Conservation (phyloP, 2,888 invertebrate species). For the Tryphoninae sp. region DNA sequence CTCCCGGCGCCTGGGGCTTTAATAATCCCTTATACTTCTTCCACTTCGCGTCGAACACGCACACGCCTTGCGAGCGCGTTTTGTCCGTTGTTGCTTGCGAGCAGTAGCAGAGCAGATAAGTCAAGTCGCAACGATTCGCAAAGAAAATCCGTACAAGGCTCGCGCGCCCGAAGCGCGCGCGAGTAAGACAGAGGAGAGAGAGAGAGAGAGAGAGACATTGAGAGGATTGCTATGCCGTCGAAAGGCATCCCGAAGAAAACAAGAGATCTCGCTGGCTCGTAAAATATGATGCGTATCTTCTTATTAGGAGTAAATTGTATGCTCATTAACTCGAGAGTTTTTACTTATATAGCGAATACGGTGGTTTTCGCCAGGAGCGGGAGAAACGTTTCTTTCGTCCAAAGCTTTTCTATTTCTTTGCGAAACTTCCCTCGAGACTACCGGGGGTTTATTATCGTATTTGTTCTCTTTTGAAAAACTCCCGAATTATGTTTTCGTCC, state of each 20-base stretch:
- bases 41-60: constrained; percentile 17
- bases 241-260: constrained; percentile 39
- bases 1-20: constrained; percentile 48
- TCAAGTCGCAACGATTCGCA: constrained; percentile 41
- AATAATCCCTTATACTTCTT: constrained; percentile 48
- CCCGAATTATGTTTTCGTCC: not conserved
- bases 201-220: constrained; percentile 14
- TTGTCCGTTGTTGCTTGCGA: constrained; percentile 32
- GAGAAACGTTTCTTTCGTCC: constrained; percentile 36
- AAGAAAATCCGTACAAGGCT: constrained; percentile 61
- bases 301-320: constrained; percentile 79
- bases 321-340: constrained; percentile 73
- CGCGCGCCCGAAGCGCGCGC: constrained; percentile 24
- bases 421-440: not conserved
- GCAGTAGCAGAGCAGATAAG: constrained; percentile 23
- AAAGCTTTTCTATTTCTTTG: constrained; percentile 24
- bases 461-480: not conserved
- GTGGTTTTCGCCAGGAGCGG: not conserved
- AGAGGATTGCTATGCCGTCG: constrained; percentile 6
- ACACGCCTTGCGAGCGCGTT: constrained; percentile 35
- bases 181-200: constrained; percentile 26
- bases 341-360: constrained; percentile 42
- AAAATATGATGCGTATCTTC: constrained; percentile 79
- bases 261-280: constrained; percentile 69
- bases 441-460: not conserved